phyloP scores from a whole-genome alignment of 1,140 invertebrate genomes.

The Physella acuta region DNA sequence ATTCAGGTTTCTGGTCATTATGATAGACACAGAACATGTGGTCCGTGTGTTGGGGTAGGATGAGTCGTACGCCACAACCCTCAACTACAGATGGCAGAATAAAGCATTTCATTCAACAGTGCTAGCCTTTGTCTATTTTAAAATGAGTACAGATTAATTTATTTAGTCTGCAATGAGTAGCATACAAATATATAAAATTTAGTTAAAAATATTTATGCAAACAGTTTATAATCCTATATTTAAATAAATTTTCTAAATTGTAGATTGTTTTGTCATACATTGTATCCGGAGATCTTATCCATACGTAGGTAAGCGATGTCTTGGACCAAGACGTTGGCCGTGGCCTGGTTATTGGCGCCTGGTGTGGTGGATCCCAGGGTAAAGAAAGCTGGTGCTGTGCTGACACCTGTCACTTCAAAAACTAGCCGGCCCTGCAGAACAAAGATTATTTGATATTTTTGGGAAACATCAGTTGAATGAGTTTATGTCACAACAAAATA shows the following conservation, averaged over 20 bases:
- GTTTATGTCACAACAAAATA: too few species aligned
- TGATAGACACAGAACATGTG: slow-evolving; percentile 38
- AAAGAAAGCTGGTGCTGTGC: slow-evolving; percentile 43
- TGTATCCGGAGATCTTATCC: too few species aligned
- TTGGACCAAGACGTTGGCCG: slow-evolving; percentile 26
- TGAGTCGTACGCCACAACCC: slow-evolving; percentile 47
- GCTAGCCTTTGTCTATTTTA: too few species aligned
- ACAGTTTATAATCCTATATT: too few species aligned
- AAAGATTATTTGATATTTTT: neutral
- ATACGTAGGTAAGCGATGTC: slow-evolving; percentile 26
- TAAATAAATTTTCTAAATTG: too few species aligned
- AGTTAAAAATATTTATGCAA: too few species aligned
- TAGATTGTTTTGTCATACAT: too few species aligned
- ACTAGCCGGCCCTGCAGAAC: slow-evolving; percentile 41
- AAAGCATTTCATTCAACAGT: neutral
- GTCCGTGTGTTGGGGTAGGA: slow-evolving; percentile 41
- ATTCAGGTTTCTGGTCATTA: slow-evolving; percentile 74
- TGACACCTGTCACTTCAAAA: slow-evolving; percentile 44
- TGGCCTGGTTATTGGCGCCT: slow-evolving; percentile 6
- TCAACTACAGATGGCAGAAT: slow-evolving; percentile 36
- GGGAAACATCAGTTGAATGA: neutral
- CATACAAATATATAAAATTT: too few species aligned
- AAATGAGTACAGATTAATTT: too few species aligned
- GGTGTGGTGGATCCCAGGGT: slow-evolving; percentile 25
- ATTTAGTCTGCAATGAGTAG: too few species aligned